Base-by-base conservation (phyloP, 2,888 invertebrate species). In the Escarpia spicata region DNA sequence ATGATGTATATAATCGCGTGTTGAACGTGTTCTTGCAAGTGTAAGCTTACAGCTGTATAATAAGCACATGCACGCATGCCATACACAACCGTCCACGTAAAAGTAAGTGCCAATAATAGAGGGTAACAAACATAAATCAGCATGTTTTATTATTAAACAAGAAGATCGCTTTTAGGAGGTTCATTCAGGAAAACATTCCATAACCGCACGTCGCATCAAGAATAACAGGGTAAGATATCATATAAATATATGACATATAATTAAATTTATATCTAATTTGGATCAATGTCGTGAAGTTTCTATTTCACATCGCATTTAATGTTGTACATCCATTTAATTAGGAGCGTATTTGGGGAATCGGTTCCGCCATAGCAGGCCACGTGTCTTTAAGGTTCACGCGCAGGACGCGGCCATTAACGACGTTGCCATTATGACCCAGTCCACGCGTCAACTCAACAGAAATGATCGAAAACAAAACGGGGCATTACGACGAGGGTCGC, bases 21-120 rank as follows among this genome's bases (percentile, higher is more conserved):
- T 75, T 75, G 75, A 75, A 75, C 75, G 75, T 75, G 19, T 75
- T n/a, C 75, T 75, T 75, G 75, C 75, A 75, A 75, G n/a, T 75
- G n/a, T n/a, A 75, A 26, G 19, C 75, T 52, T 26, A 26, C 75
- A 75, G 75, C 3, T 75, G 19, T 75, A 75, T n/a, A 75, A 52
- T 52, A 52, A 26, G 19, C 75, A n/a, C 75, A 75, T 75, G 75
- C 26, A 75, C 75, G 1, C 75, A 6, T 75, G 75, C 26, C 75
- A n/a, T 75, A 75, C 75, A 26, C 8, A 52, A 52, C 52, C 52
- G 52, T 2, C 15, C 52, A 52, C n/a, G 19, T 6, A 75, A n/a
- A 26, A 75, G 75, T 75, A 75, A 75, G 6, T 75, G 4, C 26
- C 26, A 75, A 75, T 26, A 75, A 19, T 26, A 26, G 75, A 75